Conservation (phyloP, 2,797 vertebrate genomes). For the Sebastes elongatus region DNA sequence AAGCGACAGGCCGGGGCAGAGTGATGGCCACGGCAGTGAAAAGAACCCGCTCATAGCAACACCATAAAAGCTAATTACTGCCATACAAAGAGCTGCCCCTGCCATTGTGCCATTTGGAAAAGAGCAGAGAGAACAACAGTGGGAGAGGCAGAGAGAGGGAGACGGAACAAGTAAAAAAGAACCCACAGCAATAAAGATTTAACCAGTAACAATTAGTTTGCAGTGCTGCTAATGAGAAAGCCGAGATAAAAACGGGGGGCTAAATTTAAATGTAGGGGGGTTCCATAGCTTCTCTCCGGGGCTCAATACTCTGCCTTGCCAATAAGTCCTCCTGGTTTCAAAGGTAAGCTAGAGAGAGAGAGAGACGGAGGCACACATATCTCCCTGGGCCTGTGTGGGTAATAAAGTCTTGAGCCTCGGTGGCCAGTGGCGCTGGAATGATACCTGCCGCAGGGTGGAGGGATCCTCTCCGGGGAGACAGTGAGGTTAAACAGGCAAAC, state of each 20-base stretch:
- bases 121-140: conserved; percentile 69
- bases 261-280: conserved; percentile 88
- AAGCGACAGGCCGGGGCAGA: conserved; percentile 70
- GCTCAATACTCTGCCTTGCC: conserved; percentile 82
- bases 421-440: conserved; percentile 30
- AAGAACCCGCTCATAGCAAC: conserved; percentile 83
- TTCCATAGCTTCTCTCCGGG: conserved; percentile 80
- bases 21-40: conserved; percentile 83
- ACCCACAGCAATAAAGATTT: conserved; percentile 89
- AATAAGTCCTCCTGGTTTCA: conserved; percentile 81
- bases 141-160: conserved; percentile 16
- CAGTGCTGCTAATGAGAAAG: conserved; percentile 89
- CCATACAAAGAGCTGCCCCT: conserved; percentile 85
- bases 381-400: conserved; percentile 47
- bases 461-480: conserved; percentile 22
- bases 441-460: conserved; percentile 12
- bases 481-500: conserved; percentile 40
- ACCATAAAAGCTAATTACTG: conserved; percentile 96
- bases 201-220: conserved; percentile 93
- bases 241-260: conserved; percentile 84
- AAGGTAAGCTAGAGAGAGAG: conserved; percentile 64
- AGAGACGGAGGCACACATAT: conserved; percentile 29
- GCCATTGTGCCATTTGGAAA: conserved; percentile 88
- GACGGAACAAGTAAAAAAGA: conserved; percentile 63
- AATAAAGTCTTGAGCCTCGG: conserved; percentile 67